phyloP scores from a whole-genome alignment of 2,888 invertebrate genomes.

The Ormyrus rosae region DNA sequence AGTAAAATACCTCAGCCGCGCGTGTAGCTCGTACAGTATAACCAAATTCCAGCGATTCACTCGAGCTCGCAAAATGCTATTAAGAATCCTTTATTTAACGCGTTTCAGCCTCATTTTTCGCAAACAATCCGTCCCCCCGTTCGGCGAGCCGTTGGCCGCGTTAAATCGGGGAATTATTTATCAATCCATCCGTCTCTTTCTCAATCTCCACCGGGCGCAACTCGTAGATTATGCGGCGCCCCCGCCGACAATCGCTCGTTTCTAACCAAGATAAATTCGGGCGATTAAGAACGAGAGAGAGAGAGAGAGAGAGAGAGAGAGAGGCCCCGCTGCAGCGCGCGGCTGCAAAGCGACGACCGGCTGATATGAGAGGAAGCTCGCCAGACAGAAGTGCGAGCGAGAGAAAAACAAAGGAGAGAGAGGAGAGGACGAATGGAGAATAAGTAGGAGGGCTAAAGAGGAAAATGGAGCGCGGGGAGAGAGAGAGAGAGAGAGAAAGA shows the following conservation, averaged over 20 bases:
- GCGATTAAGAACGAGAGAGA: conserved; percentile 63
- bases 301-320: conserved; percentile 31
- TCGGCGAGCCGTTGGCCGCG: no score
- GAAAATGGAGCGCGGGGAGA: conserved; percentile 55
- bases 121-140: no score
- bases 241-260: conserved; percentile 23
- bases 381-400: background rate
- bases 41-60: no score
- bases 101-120: no score
- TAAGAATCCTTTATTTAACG: no score
- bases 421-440: background rate
- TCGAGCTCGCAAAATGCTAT: no score
- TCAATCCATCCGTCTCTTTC: conserved; percentile 26
- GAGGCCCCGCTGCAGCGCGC: background rate
- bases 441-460: conserved; percentile 7
- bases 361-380: conserved; percentile 9
- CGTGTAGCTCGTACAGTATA: no score
- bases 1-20: no score
- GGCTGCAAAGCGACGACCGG: conserved; percentile 23
- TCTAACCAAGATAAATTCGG: conserved; percentile 68
- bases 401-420: conserved; percentile 5
- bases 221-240: conserved; percentile 53
- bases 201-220: background rate
- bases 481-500: conserved; percentile 1
- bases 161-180: conserved; percentile 39